Conservation (phyloP, 1,140 invertebrate genomes). For the Bombus affinis region DNA sequence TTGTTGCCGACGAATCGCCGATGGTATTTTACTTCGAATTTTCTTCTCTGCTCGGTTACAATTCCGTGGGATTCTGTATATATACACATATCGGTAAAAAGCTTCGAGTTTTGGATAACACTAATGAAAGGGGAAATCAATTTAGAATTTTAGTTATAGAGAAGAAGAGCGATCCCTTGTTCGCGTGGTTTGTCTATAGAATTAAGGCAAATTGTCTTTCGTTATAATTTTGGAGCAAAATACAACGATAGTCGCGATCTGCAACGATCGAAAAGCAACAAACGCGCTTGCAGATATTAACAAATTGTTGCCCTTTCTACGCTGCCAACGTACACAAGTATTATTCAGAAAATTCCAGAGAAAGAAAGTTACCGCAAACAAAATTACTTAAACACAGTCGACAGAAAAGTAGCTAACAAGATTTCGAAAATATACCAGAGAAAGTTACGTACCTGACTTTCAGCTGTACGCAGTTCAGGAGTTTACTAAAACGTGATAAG, state of each 20-base stretch:
- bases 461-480: background rate
- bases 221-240: no score
- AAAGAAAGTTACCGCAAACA: background rate
- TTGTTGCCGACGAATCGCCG: background rate
- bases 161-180: no score
- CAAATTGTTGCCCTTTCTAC: background rate
- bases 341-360: background rate
- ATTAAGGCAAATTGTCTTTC: no score
- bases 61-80: background rate
- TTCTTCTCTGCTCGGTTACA: no score
- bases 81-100: no score
- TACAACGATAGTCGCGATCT: no score
- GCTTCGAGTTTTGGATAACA: no score
- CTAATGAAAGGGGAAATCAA: no score
- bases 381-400: background rate
- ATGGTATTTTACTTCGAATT: background rate
- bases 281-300: no score
- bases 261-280: no score
- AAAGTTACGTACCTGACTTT: conserved; percentile 43
- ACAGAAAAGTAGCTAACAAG: background rate
- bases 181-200: no score
- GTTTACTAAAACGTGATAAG: conserved; percentile 27
- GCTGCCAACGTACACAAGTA: background rate
- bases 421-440: conserved; percentile 10
- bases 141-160: no score